Percentiles rank a stretch among this genome's conserved stretches.
These are phyloP conservation scores for Catocala sponsa DNA, from an alignment of 2,888 invertebrate genomes.

Conservation along the genomic window DNA sequence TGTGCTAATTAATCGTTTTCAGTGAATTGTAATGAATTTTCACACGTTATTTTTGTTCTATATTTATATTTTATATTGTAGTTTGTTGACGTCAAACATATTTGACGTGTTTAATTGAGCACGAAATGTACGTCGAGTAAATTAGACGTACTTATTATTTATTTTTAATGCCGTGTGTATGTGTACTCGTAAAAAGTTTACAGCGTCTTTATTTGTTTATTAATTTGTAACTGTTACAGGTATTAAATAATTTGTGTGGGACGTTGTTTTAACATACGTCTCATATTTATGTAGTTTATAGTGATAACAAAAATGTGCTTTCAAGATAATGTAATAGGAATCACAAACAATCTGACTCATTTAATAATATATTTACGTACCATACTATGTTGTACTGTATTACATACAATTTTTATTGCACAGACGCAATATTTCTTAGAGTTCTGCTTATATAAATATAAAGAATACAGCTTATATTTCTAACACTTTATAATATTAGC, in stretches of 20 bases:
- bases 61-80: slow-evolving; percentile 1
- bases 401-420: too few species aligned
- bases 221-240: background rate
- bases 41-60: slow-evolving; percentile 23
- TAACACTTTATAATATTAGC: too few species aligned
- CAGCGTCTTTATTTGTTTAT: slow-evolving; percentile 1
- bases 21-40: slow-evolving; percentile 43
- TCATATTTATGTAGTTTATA: too few species aligned
- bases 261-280: background rate
- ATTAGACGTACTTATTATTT: slow-evolving; percentile 5
- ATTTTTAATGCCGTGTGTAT: slow-evolving; percentile 3
- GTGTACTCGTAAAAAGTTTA: slow-evolving; percentile 10
- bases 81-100: slow-evolving; percentile 2
- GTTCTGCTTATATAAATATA: too few species aligned
- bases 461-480: too few species aligned
- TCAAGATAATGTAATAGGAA: too few species aligned
- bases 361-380: too few species aligned
- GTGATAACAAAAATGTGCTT: too few species aligned
- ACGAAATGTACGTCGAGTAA: slow-evolving; percentile 7
- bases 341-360: too few species aligned
- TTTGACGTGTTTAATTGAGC: slow-evolving; percentile 17
- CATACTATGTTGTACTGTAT: too few species aligned
- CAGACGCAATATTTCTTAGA: too few species aligned
- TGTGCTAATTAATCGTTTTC: slow-evolving; percentile 68
- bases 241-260: background rate